Evolutionary conservation across 2,888 invertebrate genomes (phyloP), one percentile per base, ranked within the genome.

Genomic region (Ferrisia virgata): DNA sequence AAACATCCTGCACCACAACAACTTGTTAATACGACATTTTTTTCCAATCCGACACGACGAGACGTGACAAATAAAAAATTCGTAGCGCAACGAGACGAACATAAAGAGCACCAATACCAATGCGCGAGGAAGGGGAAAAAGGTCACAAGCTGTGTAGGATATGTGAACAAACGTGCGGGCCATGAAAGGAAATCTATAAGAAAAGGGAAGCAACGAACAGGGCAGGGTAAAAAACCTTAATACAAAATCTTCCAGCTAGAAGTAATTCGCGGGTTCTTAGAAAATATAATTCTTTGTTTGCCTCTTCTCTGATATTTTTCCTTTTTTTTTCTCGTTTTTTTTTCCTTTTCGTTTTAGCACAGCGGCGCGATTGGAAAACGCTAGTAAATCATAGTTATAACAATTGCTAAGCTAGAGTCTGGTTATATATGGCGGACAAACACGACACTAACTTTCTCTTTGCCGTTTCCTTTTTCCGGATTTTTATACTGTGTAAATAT

Each of bases 251-350:
- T 76, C 36, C 72, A 76, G 72, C 36, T 76, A 76, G 72, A 76
- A 76, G 72, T 76, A 76, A 76, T 76, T 76, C 72, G 72, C 72
- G 72, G 72, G 72, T 76, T 76, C 72, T 76, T 76, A 76, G 72
- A 76, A 76, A 76, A 76, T 76, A 76, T 76, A 76, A 76, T 76
- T 76, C 72, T 76, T 76, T 76, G 72, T 76, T 76, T 36, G 72
- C 36, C 72, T 76, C 18, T 76, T 76, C 33, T 25, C 36, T 15
- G 72, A 76, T 76, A 76, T 76, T 76, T 72, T 76, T 76, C 18
- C 72, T 76, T 76, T 36, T 76, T 36, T 36, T 36, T 76, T 72
- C n/a, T n/a, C n/a, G n/a, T n/a, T n/a, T n/a, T n/a, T n/a, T n/a
- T n/a, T n/a, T n/a, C n/a, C n/a, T n/a, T n/a, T n/a, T n/a, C n/a